These are phyloP conservation scores for Vanessa tameamea DNA, from an alignment of 1,140 invertebrate genomes.

Conservation along the genomic window DNA sequence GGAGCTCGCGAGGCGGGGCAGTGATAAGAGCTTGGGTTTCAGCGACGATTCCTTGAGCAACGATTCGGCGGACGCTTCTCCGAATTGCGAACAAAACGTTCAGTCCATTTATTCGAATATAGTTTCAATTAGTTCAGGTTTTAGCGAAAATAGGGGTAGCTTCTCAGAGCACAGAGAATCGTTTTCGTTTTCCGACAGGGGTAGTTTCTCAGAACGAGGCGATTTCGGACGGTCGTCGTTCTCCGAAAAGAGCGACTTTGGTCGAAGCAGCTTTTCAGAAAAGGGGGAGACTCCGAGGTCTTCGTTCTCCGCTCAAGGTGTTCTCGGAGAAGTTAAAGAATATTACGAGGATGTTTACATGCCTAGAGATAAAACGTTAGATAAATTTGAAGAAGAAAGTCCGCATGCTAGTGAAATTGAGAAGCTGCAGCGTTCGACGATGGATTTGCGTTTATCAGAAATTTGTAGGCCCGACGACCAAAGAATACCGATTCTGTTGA, in stretches of 20 bases:
- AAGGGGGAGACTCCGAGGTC: constrained; percentile 77
- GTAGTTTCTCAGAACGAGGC: constrained; percentile 75
- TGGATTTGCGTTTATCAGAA: constrained; percentile 74
- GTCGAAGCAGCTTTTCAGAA: constrained; percentile 72
- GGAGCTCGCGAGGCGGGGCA: constrained; percentile 71
- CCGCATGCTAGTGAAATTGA: constrained; percentile 60
- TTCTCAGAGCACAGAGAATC: constrained; percentile 78
- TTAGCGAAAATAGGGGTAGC: constrained; percentile 76
- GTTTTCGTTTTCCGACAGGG: constrained; percentile 78
- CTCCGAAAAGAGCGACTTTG: constrained; percentile 74
- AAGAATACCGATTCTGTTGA: constrained; percentile 75
- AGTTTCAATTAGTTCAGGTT: constrained; percentile 76
- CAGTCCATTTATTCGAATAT: constrained; percentile 79
- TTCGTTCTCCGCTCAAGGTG: constrained; percentile 74
- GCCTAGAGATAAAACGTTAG: constrained; percentile 60
- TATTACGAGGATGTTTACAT: constrained; percentile 65
- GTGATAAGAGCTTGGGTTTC: constrained; percentile 84
- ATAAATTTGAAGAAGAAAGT: constrained; percentile 66
- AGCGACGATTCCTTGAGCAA: constrained; percentile 86
- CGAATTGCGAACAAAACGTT: constrained; percentile 78
- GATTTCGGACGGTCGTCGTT: constrained; percentile 72
- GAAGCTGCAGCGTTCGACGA: constrained; percentile 71
- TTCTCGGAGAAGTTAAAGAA: constrained; percentile 73
- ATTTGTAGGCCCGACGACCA: constrained; percentile 62
- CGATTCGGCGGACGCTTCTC: constrained; percentile 78